Conservation (phyloP, 2,888 invertebrate genomes). For the Campopleginae sp. region DNA sequence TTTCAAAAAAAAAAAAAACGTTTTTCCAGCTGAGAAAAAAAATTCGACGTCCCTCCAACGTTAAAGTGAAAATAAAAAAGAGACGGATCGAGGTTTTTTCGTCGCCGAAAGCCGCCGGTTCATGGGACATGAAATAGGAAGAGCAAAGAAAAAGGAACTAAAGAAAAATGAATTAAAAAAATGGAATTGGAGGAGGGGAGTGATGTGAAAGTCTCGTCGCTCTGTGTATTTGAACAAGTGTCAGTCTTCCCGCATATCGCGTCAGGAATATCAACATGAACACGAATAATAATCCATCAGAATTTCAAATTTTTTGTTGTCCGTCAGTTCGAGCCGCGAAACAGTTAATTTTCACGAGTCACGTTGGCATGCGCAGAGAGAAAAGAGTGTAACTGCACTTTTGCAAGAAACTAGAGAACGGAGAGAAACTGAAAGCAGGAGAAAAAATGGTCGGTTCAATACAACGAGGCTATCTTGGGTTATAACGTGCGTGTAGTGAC, state of each 20-base stretch:
- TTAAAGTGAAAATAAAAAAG: not conserved
- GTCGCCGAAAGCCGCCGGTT: not conserved
- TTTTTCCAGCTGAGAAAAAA: not conserved
- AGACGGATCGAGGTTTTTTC: not conserved
- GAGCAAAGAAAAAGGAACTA: not conserved
- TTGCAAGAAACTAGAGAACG: not conserved
- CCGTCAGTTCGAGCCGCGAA: not conserved
- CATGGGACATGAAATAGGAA: not conserved
- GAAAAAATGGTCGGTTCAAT: conserved; percentile 4
- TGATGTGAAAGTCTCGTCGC: not conserved
- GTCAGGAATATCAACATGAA: conserved; percentile 10
- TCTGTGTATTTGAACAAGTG: conserved; percentile 24
- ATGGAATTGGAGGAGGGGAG: not conserved
- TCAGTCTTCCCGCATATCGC: not conserved
- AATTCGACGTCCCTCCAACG: not conserved
- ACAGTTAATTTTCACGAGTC: conserved; percentile 1
- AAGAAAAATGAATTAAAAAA: not conserved
- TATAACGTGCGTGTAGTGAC: conserved; percentile 52
- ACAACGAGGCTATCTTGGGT: conserved; percentile 52
- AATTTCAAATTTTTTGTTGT: not conserved
- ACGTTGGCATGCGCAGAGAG: not conserved
- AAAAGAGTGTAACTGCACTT: conserved; percentile 15
- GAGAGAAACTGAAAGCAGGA: not conserved
- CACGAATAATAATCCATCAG: conserved; percentile 21
- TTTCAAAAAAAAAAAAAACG: not conserved